phyloP scores from a whole-genome alignment of 2,113 vertebrate genomes.

The Petroica traversi region DNA sequence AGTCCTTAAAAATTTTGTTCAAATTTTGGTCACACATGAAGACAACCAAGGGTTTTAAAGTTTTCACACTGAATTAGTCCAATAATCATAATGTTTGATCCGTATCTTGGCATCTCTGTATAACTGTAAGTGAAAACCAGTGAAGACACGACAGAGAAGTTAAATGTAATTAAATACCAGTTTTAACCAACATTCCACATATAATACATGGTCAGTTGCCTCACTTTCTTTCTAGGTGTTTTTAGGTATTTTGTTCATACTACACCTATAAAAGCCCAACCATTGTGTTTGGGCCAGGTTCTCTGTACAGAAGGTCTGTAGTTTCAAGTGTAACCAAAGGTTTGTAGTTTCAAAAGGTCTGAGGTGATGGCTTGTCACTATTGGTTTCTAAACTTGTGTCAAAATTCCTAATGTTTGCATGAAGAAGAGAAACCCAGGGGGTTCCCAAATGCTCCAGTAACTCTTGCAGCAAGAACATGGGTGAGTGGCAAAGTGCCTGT shows the following conservation, averaged over 20 bases:
- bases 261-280: background rate
- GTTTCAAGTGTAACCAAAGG: slow-evolving; percentile 26
- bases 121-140: background rate
- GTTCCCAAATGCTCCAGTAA: background rate
- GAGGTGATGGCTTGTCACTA: slow-evolving; percentile 24
- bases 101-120: background rate
- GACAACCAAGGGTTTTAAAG: background rate
- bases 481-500: background rate
- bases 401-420: slow-evolving; percentile 9
- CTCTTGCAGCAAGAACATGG: background rate
- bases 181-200: background rate
- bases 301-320: background rate
- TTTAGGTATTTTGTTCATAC: background rate
- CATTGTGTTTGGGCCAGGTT: slow-evolving; percentile 19
- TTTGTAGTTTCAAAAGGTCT: slow-evolving; percentile 39
- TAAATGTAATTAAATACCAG: background rate
- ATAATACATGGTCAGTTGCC: background rate
- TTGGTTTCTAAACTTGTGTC: background rate
- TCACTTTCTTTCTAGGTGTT: background rate
- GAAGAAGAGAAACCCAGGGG: background rate
- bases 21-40: background rate
- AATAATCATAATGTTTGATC: background rate
- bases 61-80: too few species aligned
- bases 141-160: background rate
- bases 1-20: background rate